Percentiles rank a stretch among this genome's conserved stretches.
These are phyloP conservation scores for Xenops minutus DNA, from an alignment of 2,797 vertebrate species.

Conservation along the genomic window DNA sequence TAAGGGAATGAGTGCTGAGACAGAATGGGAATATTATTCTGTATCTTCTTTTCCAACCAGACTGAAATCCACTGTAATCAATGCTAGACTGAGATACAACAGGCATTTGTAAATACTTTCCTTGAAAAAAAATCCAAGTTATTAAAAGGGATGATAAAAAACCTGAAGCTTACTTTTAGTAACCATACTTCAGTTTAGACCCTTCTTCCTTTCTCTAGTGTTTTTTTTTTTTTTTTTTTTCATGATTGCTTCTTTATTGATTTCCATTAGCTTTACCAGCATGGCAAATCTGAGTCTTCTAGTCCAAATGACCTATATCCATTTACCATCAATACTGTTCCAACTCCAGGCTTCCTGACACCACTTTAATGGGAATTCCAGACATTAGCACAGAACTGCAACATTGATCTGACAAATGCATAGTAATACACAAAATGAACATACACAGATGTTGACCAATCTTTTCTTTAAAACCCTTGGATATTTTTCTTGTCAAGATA, in stretches of 20 bases:
- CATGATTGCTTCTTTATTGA: background rate
- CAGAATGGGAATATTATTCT: background rate
- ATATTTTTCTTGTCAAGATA: constrained; percentile 45
- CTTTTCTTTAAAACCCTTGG: background rate
- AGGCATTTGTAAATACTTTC: background rate
- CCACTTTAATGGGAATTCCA: constrained; percentile 51
- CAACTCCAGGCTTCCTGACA: constrained; percentile 37
- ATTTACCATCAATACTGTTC: constrained; percentile 47
- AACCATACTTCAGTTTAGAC: background rate
- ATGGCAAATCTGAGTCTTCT: background rate
- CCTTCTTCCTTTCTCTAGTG: background rate
- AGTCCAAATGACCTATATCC: constrained; percentile 31
- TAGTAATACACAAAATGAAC: background rate
- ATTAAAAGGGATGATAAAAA: background rate
- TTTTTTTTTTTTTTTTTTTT: background rate
- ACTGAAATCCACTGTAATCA: background rate
- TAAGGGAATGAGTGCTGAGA: background rate
- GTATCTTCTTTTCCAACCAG: background rate
- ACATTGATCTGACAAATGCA: constrained; percentile 29
- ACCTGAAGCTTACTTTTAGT: background rate
- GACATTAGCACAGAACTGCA: constrained; percentile 30
- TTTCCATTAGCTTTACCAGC: constrained; percentile 16
- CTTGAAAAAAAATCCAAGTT: background rate
- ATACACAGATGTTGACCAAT: constrained; percentile 7
- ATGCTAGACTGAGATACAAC: background rate